These are phyloP conservation scores for Glareola pratincola DNA, from an alignment of 2,113 vertebrate species.

Conservation along the genomic window DNA sequence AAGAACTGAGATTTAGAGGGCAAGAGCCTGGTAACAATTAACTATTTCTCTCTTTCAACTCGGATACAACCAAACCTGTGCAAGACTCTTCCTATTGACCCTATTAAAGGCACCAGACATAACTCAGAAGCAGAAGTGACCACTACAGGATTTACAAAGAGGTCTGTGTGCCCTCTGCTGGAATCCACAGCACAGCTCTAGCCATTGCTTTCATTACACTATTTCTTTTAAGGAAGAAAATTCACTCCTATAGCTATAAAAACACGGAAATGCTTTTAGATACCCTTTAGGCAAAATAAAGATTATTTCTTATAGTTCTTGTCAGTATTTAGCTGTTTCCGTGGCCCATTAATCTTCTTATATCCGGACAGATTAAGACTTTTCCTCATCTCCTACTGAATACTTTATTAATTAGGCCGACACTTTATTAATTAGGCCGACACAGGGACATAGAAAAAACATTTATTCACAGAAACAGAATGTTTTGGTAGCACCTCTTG, in stretches of 20 bases:
- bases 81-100: neutral
- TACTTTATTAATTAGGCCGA: neutral
- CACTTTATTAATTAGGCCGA: too few relatives aligned
- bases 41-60: neutral
- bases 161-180: neutral
- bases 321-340: neutral
- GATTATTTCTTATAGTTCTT: neutral
- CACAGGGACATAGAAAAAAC: rapidly evolving
- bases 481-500: neutral
- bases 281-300: neutral
- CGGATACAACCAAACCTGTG: neutral
- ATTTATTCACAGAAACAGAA: neutral
- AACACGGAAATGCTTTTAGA: rapidly evolving
- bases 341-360: neutral
- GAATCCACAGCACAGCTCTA: neutral
- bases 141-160: neutral
- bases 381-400: neutral
- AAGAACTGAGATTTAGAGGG: neutral
- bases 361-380: neutral
- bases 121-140: neutral
- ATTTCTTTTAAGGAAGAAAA: neutral
- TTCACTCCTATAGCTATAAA: neutral
- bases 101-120: neutral
- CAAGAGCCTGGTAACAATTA: neutral
- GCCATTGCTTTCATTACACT: too few relatives aligned